Evolutionary conservation across 2,888 invertebrate genomes (phyloP).

Genomic region (Kuschelorhynchus macadamiae): DNA sequence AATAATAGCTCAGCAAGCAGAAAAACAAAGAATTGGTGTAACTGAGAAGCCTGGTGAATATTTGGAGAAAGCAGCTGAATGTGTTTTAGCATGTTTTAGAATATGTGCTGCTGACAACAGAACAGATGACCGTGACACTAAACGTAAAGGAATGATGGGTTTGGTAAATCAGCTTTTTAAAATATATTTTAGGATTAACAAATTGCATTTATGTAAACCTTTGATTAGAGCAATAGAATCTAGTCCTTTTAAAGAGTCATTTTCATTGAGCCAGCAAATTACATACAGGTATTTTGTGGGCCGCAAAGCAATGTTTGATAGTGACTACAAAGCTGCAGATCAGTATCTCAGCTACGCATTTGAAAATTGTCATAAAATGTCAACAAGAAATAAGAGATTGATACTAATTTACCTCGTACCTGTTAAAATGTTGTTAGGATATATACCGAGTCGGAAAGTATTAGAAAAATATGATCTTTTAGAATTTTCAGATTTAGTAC

Average conservation of each 20-base stretch:
- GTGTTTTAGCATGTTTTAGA: slow-evolving; percentile 92
- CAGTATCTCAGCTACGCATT: slow-evolving; percentile 94
- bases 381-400: slow-evolving; percentile 88
- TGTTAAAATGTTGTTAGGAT: slow-evolving; percentile 97
- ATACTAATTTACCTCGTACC: slow-evolving; percentile 96
- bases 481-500: slow-evolving; percentile 91
- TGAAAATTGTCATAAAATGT: slow-evolving; percentile 86
- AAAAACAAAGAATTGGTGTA: slow-evolving; percentile 71
- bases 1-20: slow-evolving; percentile 82
- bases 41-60: slow-evolving; percentile 75
- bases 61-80: slow-evolving; percentile 94
- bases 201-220: slow-evolving; percentile 91
- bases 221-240: slow-evolving; percentile 97
- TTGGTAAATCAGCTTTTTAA: slow-evolving; percentile 98
- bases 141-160: slow-evolving; percentile 95
- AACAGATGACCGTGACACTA: slow-evolving; percentile 91
- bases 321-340: slow-evolving; percentile 94
- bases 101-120: slow-evolving; percentile 96
- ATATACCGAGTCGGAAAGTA: slow-evolving; percentile 87
- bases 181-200: slow-evolving; percentile 86
- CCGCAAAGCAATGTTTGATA: slow-evolving; percentile 98
- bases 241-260: slow-evolving; percentile 89
- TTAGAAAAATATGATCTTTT: slow-evolving; percentile 91
- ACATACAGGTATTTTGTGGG: slow-evolving; percentile 98
- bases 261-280: slow-evolving; percentile 92